Percentiles rank a stretch among this genome's conserved stretches.
Conservation (phyloP, 2,113 vertebrate genomes). For the Hystrix cristata region DNA sequence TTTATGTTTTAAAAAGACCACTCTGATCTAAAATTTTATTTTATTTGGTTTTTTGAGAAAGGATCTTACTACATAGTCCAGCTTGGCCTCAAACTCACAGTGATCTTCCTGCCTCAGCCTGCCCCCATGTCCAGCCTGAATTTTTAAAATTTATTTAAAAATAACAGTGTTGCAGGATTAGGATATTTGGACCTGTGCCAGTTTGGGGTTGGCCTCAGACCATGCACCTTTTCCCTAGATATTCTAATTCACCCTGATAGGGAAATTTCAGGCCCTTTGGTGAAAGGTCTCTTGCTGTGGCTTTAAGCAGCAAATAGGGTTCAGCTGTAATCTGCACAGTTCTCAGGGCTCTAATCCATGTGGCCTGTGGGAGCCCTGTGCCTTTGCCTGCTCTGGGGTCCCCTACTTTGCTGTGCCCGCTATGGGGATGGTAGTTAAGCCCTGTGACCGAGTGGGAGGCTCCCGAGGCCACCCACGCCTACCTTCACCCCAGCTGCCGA, state of each 20-base stretch:
- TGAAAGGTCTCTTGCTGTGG: neutral
- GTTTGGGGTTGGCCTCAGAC: neutral
- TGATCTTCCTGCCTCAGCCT: neutral
- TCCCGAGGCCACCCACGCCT: no score
- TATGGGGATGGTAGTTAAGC: neutral
- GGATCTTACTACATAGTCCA: neutral
- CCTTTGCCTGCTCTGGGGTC: neutral
- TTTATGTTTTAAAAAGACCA: neutral
- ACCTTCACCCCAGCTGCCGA: neutral
- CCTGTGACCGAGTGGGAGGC: neutral
- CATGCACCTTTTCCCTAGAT: neutral
- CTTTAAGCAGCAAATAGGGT: neutral
- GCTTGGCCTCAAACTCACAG: neutral
- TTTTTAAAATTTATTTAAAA: neutral
- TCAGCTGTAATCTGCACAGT: rapidly evolving
- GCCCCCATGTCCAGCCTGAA: no score
- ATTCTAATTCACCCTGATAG: neutral
- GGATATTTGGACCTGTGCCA: neutral
- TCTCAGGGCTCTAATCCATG: neutral
- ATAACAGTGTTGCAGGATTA: no score
- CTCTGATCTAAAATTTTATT: neutral
- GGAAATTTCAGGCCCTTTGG: neutral
- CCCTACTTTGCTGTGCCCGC: neutral
- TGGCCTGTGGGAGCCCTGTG: neutral
- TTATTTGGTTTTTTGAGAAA: neutral